Evolutionary conservation across 2,888 invertebrate genomes (phyloP).

Genomic region (Stomorhina lunata): DNA sequence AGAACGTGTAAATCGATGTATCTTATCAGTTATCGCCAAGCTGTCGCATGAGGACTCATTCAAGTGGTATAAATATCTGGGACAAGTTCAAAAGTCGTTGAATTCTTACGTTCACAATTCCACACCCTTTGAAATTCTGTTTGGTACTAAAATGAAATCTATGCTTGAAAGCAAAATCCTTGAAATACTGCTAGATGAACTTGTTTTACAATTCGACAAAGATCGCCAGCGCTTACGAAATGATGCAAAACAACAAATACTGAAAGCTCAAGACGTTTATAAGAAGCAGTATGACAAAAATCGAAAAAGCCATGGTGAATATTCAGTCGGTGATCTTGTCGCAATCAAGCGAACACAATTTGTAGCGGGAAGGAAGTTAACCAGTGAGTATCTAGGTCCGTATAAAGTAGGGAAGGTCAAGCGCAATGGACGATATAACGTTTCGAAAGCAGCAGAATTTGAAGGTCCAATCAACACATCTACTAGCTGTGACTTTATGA

Average conservation of each 20-base stretch:
- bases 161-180: background rate
- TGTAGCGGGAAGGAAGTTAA: constrained; percentile 55
- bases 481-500: too few relatives aligned
- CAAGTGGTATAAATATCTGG: background rate
- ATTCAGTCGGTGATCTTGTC: constrained; percentile 50
- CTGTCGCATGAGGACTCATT: background rate
- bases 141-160: constrained; percentile 23
- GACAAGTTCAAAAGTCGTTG: background rate
- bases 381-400: constrained; percentile 54
- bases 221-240: constrained; percentile 32
- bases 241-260: constrained; percentile 41
- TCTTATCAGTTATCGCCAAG: constrained; percentile 3
- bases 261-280: constrained; percentile 40
- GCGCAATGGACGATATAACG: too few relatives aligned
- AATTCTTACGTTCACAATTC: constrained; percentile 14
- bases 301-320: constrained; percentile 25
- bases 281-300: constrained; percentile 57
- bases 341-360: constrained; percentile 64
- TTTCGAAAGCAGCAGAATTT: too few relatives aligned
- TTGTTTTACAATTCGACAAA: constrained; percentile 38
- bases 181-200: constrained; percentile 38
- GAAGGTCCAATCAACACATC: too few relatives aligned
- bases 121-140: constrained; percentile 50
- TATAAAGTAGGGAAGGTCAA: too few relatives aligned
- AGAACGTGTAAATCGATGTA: constrained; percentile 6